A percentile compares a stretch with the other conserved stretches of the same genome.
These are phyloP conservation scores for Callimorpha dominula DNA, from an alignment of 2,888 invertebrate genomes.

Conservation along the genomic window DNA sequence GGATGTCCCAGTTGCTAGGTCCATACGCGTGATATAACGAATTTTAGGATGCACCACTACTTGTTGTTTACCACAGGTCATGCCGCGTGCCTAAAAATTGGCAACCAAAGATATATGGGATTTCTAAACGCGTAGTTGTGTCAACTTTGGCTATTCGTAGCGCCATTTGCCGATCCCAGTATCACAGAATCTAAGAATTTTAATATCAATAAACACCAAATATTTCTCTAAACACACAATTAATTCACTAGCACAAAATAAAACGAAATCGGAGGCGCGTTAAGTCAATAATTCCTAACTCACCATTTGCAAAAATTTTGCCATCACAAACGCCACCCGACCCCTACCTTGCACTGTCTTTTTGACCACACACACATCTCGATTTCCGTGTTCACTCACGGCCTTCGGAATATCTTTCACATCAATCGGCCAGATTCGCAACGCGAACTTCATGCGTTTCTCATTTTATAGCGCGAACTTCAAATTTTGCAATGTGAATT, in stretches of 20 bases:
- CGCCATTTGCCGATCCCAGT: slow-evolving; percentile 85
- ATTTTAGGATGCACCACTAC: slow-evolving; percentile 81
- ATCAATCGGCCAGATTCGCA: slow-evolving; percentile 88
- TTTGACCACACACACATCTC: slow-evolving; percentile 88
- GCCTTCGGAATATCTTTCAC: slow-evolving; percentile 89
- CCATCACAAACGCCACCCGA: slow-evolving; percentile 93
- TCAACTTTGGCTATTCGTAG: slow-evolving; percentile 86
- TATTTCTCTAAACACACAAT: slow-evolving; percentile 74
- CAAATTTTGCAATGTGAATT: slow-evolving; percentile 68
- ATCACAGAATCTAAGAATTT: slow-evolving; percentile 81
- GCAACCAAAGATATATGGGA: slow-evolving; percentile 76
- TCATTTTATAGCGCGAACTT: slow-evolving; percentile 79
- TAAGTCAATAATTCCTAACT: slow-evolving; percentile 87
- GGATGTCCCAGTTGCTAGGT: slow-evolving; percentile 86
- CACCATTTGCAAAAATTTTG: slow-evolving; percentile 92
- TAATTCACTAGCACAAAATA: slow-evolving; percentile 78
- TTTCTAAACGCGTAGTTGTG: slow-evolving; percentile 86
- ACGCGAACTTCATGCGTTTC: slow-evolving; percentile 86
- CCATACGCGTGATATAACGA: slow-evolving; percentile 77
- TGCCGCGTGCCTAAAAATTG: slow-evolving; percentile 77
- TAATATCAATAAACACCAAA: slow-evolving; percentile 79
- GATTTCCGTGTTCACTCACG: slow-evolving; percentile 88
- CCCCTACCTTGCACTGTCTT: slow-evolving; percentile 92
- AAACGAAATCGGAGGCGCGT: slow-evolving; percentile 71
- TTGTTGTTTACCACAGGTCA: slow-evolving; percentile 78